Evolutionary conservation across 1,140 invertebrate species (phyloP), one percentile per base, ranked within the genome.

Genomic region (Antheraea pernyi): DNA sequence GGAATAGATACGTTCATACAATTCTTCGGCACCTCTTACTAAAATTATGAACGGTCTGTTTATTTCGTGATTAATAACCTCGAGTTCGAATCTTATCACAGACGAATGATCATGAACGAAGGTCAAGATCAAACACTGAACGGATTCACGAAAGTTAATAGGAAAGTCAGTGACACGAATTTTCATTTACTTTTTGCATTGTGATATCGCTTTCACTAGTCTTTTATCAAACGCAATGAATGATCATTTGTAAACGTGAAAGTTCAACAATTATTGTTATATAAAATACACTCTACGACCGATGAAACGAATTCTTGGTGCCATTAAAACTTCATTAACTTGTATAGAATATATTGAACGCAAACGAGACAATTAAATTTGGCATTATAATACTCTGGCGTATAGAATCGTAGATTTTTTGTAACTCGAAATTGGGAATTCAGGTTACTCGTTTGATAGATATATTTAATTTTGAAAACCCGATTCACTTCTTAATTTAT

Each of bases 171-270:
- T 81, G 88, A 90, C 86, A 88, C 85, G 78, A 85, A 85, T 86
- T 89, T 88, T 87, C 85, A 86, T 88, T 82, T 80, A 72, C 84
- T 88, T 75, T 87, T 88, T 88, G 79, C 86, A 85, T 80, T 78
- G 73, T 81, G 79, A 86, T 89, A 91, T 84, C 84, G 82, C 89
- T 91, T 91, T 91, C 89, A 89, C 89, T 91, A 72, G 58, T 78
- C 83, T 89, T 89, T 86, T 84, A 85, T 84, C 75, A 82, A 81
- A 68, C 71, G 69, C 77, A 79, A 85, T 84, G 79, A 90, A 85
- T 82, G 80, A 82, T 72, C 76, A 84, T 85, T 84, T 80, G 80
- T 79, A 81, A 86, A 81, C 85, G 89, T 85, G 89, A 91, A 91
- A 91, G 88, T 91, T 77, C 80, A 77, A 73, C 85, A 76, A 88